Percentiles rank a stretch among this genome's conserved stretches.
Evolutionary conservation across 2,888 invertebrate genomes (phyloP).

Genomic region (Nineta flava): DNA sequence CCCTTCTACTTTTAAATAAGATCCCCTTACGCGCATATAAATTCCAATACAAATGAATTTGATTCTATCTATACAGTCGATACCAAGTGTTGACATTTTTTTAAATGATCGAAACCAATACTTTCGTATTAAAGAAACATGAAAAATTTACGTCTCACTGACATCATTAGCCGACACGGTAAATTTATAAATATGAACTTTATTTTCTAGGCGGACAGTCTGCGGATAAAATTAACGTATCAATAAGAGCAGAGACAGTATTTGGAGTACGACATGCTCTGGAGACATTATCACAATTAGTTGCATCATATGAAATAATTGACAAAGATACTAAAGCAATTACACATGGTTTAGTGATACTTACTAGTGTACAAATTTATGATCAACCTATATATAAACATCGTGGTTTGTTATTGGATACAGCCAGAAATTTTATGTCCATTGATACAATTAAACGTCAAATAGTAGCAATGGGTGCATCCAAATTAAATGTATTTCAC

Average conservation of each 20-base stretch:
- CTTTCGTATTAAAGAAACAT: too few relatives aligned
- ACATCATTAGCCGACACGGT: too few relatives aligned
- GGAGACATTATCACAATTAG: constrained; percentile 59
- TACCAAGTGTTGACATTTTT: too few relatives aligned
- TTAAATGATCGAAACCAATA: too few relatives aligned
- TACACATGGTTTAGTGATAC: constrained; percentile 40
- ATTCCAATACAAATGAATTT: too few relatives aligned
- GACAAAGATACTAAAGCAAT: constrained; percentile 22
- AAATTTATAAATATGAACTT: too few relatives aligned
- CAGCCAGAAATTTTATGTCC: constrained; percentile 75
- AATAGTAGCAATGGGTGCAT: constrained; percentile 72
- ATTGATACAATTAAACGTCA: constrained; percentile 49
- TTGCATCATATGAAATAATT: constrained; percentile 23
- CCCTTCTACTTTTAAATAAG: too few relatives aligned
- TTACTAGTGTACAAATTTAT: constrained; percentile 54
- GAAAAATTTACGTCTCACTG: too few relatives aligned
- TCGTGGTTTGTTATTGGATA: constrained; percentile 77
- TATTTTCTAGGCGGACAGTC: too few relatives aligned
- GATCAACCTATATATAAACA: constrained; percentile 73
- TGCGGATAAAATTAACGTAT: too few relatives aligned
- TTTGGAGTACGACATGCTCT: constrained; percentile 62
- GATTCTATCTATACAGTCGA: too few relatives aligned
- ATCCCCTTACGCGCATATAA: too few relatives aligned
- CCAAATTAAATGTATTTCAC: constrained; percentile 83
- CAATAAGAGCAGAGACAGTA: constrained; percentile 31